Percentiles rank a stretch among this genome's conserved stretches.
These are phyloP conservation scores for Calliopsis andreniformis DNA, from an alignment of 1,140 invertebrate genomes.

Conservation along the genomic window DNA sequence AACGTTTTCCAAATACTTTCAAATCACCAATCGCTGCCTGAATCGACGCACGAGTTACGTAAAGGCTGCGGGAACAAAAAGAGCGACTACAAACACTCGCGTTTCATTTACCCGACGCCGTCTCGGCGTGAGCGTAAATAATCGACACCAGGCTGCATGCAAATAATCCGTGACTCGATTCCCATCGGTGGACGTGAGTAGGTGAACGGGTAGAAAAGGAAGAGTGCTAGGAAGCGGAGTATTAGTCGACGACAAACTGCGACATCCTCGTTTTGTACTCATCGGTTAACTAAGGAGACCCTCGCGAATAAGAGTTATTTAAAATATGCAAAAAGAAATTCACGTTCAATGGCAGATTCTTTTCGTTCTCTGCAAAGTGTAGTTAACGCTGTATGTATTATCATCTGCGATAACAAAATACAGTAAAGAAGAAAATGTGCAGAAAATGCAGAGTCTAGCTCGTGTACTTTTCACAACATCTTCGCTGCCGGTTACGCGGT, in stretches of 20 bases:
- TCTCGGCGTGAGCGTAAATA: constrained; percentile 32
- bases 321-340: not conserved
- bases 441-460: too few relatives aligned
- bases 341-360: not conserved
- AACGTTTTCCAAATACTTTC: not conserved
- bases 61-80: constrained; percentile 2
- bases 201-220: constrained; percentile 5
- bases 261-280: not conserved
- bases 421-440: too few relatives aligned
- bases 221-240: not conserved
- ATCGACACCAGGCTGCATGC: constrained; percentile 19
- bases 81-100: constrained; percentile 1
- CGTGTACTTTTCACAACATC: too few relatives aligned
- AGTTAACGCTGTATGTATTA: too few relatives aligned
- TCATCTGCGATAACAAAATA: too few relatives aligned
- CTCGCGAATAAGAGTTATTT: not conserved
- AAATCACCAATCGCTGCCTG: not conserved
- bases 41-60: not conserved
- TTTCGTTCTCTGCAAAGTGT: not conserved
- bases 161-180: constrained; percentile 30
- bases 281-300: not conserved
- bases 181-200: not conserved
- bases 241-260: constrained; percentile 14
- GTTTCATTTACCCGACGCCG: constrained; percentile 25
- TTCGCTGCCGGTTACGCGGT: too few relatives aligned